Evolutionary conservation across 1,140 invertebrate genomes (phyloP), one percentile per base, ranked within the genome.

Genomic region (Tyrophagus putrescentiae): DNA sequence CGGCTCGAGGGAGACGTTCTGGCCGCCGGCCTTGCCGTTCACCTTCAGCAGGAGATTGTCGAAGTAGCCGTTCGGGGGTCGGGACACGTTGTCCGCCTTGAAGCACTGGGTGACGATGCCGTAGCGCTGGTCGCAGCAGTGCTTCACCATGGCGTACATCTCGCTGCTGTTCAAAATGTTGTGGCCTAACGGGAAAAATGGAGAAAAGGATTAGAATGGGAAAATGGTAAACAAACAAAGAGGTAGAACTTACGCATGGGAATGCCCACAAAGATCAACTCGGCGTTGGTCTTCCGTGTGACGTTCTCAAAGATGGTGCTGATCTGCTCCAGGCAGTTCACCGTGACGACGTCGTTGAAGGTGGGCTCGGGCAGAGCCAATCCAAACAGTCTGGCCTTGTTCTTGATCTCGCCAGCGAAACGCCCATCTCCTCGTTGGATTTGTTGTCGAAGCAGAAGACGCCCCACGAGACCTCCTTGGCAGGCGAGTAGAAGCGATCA

Each of bases 31-130:
- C 70, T 93, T 92, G 0, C 84, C 81, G 69, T 84, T 84, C 0
- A 92, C 77, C 75, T 93, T 92, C 0, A 87, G 68, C 16, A 90
- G 68, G 63, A 93, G 81, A 69, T 93, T 92, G 0, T 69, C 65
- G 27, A 77, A 7, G 31, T 45, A 64, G 11, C 50, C 57, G 29
- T 16, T 9, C 2, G 42, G 42, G 44, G 18, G 16, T 7, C 25
- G 9, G n/a, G 6, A 6, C 4, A 39, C 7, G 13, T 57, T 57
- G 9, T 11, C 31, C 7, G n/a, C 4, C 13, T 41, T 57, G 6
- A 57, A 4, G 29, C 56, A 57, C 44, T 57, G 56, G 3, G 56
- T 25, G 3, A 42, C 27, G 2, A 57, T n/a, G 13, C 56, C 56
- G 44, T 57, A 57, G n/a, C 28, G 25, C 18, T n/a, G 11, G 31